Percentiles rank a stretch among this genome's conserved stretches.
These are phyloP conservation scores for Margarornis squamiger DNA, from an alignment of 2,797 vertebrate genomes.

Conservation along the genomic window DNA sequence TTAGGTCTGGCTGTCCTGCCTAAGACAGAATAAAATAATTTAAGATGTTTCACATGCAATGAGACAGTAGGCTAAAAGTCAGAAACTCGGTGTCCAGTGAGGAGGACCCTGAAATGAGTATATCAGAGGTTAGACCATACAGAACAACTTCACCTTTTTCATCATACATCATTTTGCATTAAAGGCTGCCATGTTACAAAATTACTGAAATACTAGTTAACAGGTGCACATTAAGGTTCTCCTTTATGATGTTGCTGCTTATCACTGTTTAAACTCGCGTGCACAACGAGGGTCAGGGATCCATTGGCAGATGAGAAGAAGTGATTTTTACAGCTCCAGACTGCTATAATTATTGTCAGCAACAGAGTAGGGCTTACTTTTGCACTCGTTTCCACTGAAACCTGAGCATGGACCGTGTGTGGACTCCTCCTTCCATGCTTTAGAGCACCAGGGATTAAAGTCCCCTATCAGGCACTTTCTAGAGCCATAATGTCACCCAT, in stretches of 20 bases:
- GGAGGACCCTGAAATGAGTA: not conserved
- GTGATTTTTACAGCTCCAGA: not conserved
- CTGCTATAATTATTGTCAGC: not conserved
- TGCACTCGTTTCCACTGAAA: not conserved
- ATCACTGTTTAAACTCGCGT: not conserved
- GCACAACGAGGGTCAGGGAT: not conserved
- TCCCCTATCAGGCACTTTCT: not conserved
- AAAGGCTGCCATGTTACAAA: not conserved
- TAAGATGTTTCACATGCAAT: not conserved
- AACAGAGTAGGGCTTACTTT: not conserved
- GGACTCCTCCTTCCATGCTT: not conserved
- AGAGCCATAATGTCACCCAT: not conserved
- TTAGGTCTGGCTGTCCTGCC: not conserved
- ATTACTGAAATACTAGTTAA: not conserved
- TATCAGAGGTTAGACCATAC: not conserved
- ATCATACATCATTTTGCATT: fast-evolving
- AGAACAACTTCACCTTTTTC: not conserved
- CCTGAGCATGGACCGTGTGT: not conserved
- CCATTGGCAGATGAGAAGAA: not conserved
- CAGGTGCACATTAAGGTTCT: not conserved
- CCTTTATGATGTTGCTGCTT: not conserved
- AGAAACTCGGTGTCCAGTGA: not conserved
- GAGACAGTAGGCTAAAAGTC: not conserved
- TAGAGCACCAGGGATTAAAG: not conserved
- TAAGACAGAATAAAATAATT: not conserved